phyloP scores from a whole-genome alignment of 2,113 vertebrate genomes.

The Catharus fuscescens region DNA sequence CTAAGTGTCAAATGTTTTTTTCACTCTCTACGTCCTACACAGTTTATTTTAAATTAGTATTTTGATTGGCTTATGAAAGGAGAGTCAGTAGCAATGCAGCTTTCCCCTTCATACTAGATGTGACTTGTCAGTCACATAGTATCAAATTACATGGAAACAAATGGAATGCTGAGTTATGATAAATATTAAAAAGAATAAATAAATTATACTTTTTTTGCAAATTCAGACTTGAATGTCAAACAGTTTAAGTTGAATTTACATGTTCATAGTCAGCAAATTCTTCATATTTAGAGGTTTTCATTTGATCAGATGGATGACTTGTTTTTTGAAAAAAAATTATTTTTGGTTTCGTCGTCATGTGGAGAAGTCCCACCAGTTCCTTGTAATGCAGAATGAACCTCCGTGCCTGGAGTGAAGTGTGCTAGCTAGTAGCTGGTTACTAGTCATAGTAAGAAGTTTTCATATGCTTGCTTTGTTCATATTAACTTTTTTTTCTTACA shows the following conservation, averaged over 20 bases:
- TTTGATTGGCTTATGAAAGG: slow-evolving; percentile 53
- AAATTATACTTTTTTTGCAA: slow-evolving; percentile 30
- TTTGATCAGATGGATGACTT: background rate
- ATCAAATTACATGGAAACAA: background rate
- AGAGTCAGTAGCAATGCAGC: slow-evolving; percentile 16
- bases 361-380: slow-evolving; percentile 32
- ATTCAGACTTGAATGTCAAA: slow-evolving; percentile 27
- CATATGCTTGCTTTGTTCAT: slow-evolving; percentile 80
- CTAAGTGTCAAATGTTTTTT: slow-evolving; percentile 37
- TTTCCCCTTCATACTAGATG: slow-evolving; percentile 12
- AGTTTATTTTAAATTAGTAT: slow-evolving; percentile 31
- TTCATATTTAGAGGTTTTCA: slow-evolving; percentile 31
- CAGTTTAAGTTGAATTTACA: slow-evolving; percentile 24
- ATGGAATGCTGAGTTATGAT: background rate
- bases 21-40: background rate
- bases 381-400: slow-evolving; percentile 47
- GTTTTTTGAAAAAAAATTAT: background rate
- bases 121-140: slow-evolving; percentile 14
- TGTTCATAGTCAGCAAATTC: background rate
- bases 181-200: background rate
- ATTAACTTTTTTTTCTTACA: slow-evolving; percentile 83
- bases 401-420: slow-evolving; percentile 79
- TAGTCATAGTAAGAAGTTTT: slow-evolving; percentile 86
- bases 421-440: slow-evolving; percentile 82
- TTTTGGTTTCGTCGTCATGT: background rate